Evolutionary conservation across 2,888 invertebrate genomes (phyloP).

Genomic region (Tanypteryx hageni): DNA sequence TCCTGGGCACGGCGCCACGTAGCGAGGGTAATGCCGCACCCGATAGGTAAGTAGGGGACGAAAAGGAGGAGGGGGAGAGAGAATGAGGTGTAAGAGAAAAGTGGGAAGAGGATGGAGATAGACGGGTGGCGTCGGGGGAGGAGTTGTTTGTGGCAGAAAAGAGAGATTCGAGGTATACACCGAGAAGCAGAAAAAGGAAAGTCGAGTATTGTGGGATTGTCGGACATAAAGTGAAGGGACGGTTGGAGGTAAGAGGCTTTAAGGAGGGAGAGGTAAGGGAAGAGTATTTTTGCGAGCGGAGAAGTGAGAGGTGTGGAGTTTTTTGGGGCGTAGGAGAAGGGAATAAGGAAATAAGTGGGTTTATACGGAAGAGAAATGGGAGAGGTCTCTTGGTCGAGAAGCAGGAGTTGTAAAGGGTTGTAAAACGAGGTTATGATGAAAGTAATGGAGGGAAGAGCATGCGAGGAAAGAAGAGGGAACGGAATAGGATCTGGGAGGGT

Average conservation of each 20-base stretch:
- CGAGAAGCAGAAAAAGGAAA: too few relatives aligned
- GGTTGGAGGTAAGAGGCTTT: background rate
- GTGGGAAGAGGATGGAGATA: too few relatives aligned
- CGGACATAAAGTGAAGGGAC: background rate
- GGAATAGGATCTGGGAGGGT: too few relatives aligned
- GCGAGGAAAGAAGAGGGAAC: background rate
- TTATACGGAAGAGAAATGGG: background rate
- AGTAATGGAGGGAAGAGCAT: background rate
- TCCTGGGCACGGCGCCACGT: slow-evolving; percentile 15
- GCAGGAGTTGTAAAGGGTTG: background rate
- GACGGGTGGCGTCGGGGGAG: too few relatives aligned
- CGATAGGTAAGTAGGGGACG: too few relatives aligned
- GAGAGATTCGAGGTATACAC: too few relatives aligned
- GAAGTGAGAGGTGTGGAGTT: background rate
- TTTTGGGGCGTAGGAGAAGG: background rate
- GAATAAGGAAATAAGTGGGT: slow-evolving; percentile 1
- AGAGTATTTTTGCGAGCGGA: background rate
- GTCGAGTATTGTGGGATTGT: background rate
- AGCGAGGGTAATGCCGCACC: background rate
- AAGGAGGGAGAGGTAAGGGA: background rate
- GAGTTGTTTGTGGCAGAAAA: too few relatives aligned
- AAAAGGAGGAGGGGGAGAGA: too few relatives aligned
- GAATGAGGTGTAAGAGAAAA: too few relatives aligned
- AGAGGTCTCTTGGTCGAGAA: background rate
- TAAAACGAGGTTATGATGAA: background rate